phyloP scores from a whole-genome alignment of 92 coral and sea anemone species.

The Umimayanthus kanabou region DNA sequence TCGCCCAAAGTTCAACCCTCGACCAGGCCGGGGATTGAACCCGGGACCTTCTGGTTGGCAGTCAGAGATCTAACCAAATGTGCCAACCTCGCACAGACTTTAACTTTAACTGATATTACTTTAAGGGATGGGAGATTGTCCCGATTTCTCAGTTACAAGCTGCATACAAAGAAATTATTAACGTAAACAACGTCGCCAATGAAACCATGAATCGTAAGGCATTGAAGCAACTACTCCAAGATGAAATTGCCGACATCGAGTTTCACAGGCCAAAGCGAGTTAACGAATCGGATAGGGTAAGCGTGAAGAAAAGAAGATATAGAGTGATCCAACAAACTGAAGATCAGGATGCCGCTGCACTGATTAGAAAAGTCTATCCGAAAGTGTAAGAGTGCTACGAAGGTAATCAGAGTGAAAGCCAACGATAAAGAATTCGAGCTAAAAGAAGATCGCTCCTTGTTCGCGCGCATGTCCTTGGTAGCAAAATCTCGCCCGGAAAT shows the following conservation, averaged over 20 bases:
- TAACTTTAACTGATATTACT: constrained; percentile 50
- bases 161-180: constrained; percentile 51
- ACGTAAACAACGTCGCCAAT: constrained; percentile 61
- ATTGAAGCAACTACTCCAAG: constrained; percentile 63
- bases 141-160: constrained; percentile 53
- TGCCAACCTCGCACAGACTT: too few relatives aligned
- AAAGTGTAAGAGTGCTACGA: constrained; percentile 47
- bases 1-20: too few relatives aligned
- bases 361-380: constrained; percentile 65
- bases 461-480: too few relatives aligned
- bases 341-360: constrained; percentile 60
- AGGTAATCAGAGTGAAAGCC: constrained; percentile 28
- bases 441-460: constrained; percentile 43
- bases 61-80: too few relatives aligned
- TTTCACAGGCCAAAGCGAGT: constrained; percentile 68
- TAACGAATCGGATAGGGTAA: constrained; percentile 72
- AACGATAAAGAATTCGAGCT: constrained; percentile 29
- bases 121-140: constrained; percentile 49
- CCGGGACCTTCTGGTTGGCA: too few relatives aligned
- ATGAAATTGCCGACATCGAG: constrained; percentile 66
- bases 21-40: too few relatives aligned
- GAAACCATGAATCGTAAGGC: constrained; percentile 49
- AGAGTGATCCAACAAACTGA: constrained; percentile 65
- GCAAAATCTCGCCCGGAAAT: constrained; percentile 59
- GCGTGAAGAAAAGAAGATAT: too few relatives aligned